Base-by-base conservation (phyloP, 1,140 invertebrate species). In the Euwallacea similis region DNA sequence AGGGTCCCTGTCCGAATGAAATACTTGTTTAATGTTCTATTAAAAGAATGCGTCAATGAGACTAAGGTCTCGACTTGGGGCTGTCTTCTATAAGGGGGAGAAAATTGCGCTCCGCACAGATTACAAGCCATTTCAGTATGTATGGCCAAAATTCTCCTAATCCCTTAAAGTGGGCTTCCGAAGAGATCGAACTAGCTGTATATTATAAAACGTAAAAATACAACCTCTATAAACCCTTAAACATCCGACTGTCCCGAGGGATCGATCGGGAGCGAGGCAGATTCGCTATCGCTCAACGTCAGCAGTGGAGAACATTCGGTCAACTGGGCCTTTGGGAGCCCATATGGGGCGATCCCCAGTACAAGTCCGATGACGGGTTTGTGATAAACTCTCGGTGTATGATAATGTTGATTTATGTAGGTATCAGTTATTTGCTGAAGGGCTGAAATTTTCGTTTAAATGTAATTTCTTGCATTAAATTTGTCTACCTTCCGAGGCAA, bases 251-350 rank as follows among this genome's bases (percentile, higher is more conserved):
- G 21, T 68, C 71, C 65, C 71, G 2, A 2, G 70, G 70, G 70
- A 72, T 63, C 70, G 70, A 72, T 72, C 43, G 56, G 42, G 53
- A 72, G 47, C 71, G 65, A 43, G 44, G 41, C 58, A 53, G 53
- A 71, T 58, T 64, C 67, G 55, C 71, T 69, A 75, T 75, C 71
- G 71, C 64, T 75, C 74, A 75, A 75, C 72, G 71, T 75, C 74
- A 75, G 68, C 63, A 55, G 41, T 62, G 53, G 55, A 56, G 71
- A 75, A 75, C 74, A 75, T 75, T 75, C 74, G 74, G 74, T 75
- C 74, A 75, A 75, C 71, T 75, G 72, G 71, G 55, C 74, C 74
- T 73, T 64, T n/a, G 74, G 74, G 74, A 75, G n/a, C 33, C n/a
- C 47, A 58, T 44, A 44, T 65, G 55, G 61, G 67, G 67, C 43